Conservation (phyloP, 2,888 invertebrate species). For the Tineola bisselliella region DNA sequence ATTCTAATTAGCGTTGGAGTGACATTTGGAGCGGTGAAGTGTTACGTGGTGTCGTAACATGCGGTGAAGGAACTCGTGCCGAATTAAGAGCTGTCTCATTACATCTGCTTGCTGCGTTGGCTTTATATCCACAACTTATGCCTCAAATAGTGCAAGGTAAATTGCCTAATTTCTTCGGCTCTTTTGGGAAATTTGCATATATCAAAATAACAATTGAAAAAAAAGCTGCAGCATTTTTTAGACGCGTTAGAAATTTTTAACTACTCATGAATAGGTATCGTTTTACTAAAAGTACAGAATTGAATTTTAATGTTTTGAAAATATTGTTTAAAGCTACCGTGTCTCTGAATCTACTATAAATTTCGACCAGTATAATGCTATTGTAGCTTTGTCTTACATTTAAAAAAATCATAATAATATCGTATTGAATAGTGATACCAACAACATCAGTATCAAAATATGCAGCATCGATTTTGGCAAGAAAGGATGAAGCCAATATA, state of each 20-base stretch:
- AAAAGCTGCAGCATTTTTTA: too few species aligned
- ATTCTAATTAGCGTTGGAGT: conserved; percentile 32
- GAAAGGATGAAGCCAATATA: conserved; percentile 23
- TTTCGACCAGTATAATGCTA: too few species aligned
- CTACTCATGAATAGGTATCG: too few species aligned
- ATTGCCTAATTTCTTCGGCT: not conserved
- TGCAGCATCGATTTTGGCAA: conserved; percentile 21
- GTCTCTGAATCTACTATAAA: too few species aligned
- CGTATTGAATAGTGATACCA: conserved; percentile 29
- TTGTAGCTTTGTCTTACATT: too few species aligned
- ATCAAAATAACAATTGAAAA: too few species aligned
- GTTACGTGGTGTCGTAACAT: conserved; percentile 27
- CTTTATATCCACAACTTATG: conserved; percentile 37
- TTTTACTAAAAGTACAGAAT: too few species aligned
- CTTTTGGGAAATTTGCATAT: too few species aligned
- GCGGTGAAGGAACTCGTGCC: conserved; percentile 25
- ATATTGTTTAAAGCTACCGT: too few species aligned
- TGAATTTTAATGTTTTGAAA: too few species aligned
- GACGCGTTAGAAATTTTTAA: too few species aligned
- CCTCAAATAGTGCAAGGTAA: conserved; percentile 48
- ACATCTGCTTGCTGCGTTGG: conserved; percentile 36
- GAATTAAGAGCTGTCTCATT: conserved; percentile 43
- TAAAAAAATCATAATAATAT: too few species aligned
- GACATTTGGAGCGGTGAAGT: conserved; percentile 37
- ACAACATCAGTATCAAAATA: conserved; percentile 37